Percentiles rank a stretch among this genome's conserved stretches.
Evolutionary conservation across 2,113 vertebrate genomes (phyloP).

Genomic region (Mixornis gularis): DNA sequence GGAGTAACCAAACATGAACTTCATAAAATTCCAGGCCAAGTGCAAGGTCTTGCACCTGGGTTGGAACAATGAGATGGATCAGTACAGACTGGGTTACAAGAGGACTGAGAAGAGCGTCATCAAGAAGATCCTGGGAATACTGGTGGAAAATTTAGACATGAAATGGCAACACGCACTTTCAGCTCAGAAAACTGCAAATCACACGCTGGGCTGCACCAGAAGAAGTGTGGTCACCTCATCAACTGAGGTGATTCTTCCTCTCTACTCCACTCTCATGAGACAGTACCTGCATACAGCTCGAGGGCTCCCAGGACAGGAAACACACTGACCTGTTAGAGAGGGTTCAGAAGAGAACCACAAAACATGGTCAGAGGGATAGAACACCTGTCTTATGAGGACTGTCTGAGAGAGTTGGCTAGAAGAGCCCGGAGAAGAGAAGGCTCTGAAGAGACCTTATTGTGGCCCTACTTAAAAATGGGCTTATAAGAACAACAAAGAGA

Average conservation of each 20-base stretch:
- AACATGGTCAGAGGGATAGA: not conserved
- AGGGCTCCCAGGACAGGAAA: not conserved
- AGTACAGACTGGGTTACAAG: not conserved
- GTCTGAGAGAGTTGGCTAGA: not conserved
- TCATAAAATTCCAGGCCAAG: not conserved
- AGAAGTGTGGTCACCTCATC: accelerated
- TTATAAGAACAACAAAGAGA: not conserved
- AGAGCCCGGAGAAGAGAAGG: not conserved
- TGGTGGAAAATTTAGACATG: accelerated
- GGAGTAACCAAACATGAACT: not conserved
- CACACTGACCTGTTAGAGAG: not conserved
- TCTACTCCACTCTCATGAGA: not conserved
- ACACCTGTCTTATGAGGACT: not conserved
- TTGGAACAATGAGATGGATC: not conserved
- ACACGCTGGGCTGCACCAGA: not conserved
- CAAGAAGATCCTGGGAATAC: not conserved
- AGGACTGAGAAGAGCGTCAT: not conserved
- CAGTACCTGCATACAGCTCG: not conserved
- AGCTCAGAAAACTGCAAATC: not conserved
- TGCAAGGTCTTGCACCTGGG: not conserved
- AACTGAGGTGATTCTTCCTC: accelerated
- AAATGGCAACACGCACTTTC: accelerated
- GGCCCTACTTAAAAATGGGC: not conserved
- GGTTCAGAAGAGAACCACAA: not conserved
- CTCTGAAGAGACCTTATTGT: not conserved